These are phyloP conservation scores for Drosophila repletoides DNA, from an alignment of 1,140 invertebrate species.

Conservation along the genomic window DNA sequence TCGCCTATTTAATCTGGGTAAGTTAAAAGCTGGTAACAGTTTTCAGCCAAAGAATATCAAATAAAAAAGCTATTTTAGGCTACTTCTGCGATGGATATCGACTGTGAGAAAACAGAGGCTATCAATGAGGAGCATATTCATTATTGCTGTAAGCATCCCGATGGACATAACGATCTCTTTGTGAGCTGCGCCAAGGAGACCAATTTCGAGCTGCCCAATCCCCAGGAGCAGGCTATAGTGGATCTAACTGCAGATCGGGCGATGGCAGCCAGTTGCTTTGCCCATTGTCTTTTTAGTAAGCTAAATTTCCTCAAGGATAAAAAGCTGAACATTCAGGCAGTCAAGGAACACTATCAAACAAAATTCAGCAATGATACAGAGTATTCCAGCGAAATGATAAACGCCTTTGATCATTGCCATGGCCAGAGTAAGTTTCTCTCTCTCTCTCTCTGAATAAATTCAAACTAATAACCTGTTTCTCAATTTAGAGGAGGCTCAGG, in stretches of 20 bases:
- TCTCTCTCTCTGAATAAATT: not conserved
- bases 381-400: constrained; percentile 69
- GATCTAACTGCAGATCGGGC: constrained; percentile 58
- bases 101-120: constrained; percentile 52
- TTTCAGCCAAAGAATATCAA: not conserved
- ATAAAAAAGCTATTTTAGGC: not conserved
- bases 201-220: constrained; percentile 38
- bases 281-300: constrained; percentile 53
- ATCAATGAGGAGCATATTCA: constrained; percentile 67
- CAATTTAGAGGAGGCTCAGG: constrained; percentile 52
- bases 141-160: constrained; percentile 68
- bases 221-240: constrained; percentile 52
- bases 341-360: constrained; percentile 24
- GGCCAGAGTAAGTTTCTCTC: constrained; percentile 41
- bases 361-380: constrained; percentile 45
- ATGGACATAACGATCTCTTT: constrained; percentile 61
- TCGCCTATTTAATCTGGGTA: constrained; percentile 45
- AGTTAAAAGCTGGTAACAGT: constrained; percentile 6
- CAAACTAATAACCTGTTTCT: no score
- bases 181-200: constrained; percentile 58
- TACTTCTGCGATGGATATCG: constrained; percentile 31
- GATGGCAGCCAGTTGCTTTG: constrained; percentile 60
- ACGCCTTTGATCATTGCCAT: constrained; percentile 67
- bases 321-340: constrained; percentile 51
- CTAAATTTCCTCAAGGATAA: constrained; percentile 49